Conservation (phyloP, 2,113 vertebrate species). For the Promerops cafer region DNA sequence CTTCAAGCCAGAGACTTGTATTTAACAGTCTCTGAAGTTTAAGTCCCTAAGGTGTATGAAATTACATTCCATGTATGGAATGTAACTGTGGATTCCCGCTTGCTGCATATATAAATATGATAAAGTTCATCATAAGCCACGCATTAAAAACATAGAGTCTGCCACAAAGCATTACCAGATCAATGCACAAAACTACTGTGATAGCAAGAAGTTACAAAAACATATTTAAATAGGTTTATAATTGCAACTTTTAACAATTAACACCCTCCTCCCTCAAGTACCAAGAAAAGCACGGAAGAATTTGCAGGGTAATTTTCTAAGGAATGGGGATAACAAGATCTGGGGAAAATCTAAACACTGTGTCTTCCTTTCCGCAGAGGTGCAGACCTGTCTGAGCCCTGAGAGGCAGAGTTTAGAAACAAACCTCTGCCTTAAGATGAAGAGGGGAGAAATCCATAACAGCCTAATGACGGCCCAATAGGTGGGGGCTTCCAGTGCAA, state of each 20-base stretch:
- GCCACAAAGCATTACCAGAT: background rate
- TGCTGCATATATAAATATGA: background rate
- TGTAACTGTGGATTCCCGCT: background rate
- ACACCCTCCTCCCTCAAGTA: background rate
- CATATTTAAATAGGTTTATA: background rate
- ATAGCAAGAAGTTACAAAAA: background rate
- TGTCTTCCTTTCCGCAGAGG: background rate
- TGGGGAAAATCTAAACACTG: background rate
- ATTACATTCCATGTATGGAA: constrained; percentile 26
- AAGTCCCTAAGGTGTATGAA: constrained; percentile 53
- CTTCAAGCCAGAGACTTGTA: constrained; percentile 19
- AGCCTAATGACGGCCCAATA: background rate
- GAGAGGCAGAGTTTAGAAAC: background rate
- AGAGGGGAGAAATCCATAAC: background rate
- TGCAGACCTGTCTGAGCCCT: background rate
- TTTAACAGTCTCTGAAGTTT: constrained; percentile 31
- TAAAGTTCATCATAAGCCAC: background rate
- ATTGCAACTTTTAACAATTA: background rate
- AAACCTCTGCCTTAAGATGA: background rate
- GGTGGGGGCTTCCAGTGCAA: background rate
- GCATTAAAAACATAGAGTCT: background rate
- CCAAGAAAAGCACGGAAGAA: background rate
- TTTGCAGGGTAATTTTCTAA: background rate
- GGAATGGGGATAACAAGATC: background rate
- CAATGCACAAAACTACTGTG: background rate